Evolutionary conservation across 1,140 invertebrate genomes (phyloP).

Genomic region (Lutraria rhynchaena): DNA sequence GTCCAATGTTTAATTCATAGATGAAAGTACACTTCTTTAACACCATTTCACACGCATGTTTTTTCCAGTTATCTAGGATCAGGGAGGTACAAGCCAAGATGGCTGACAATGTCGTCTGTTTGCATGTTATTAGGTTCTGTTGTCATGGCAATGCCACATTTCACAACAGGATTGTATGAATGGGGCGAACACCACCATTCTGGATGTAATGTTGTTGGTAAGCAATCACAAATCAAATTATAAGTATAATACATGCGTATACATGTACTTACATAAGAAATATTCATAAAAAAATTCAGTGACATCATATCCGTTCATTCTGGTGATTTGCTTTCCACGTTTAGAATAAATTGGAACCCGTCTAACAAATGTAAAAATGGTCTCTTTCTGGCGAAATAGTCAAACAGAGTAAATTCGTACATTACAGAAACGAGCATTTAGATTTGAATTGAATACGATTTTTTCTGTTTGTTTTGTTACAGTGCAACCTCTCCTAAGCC

Average conservation of each 20-base stretch:
- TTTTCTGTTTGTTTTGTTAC: no score
- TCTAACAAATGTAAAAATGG: no score
- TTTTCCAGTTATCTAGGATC: slow-evolving; percentile 88
- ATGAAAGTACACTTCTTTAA: neutral
- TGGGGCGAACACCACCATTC: slow-evolving; percentile 59
- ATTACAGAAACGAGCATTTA: no score
- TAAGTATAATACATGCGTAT: neutral
- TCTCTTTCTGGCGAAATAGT: no score
- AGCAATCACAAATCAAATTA: neutral
- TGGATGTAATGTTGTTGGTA: neutral
- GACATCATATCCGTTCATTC: no score
- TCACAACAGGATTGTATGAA: slow-evolving; percentile 84
- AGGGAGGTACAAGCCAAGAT: slow-evolving; percentile 90
- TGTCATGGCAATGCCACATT: slow-evolving; percentile 96
- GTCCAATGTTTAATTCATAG: no score
- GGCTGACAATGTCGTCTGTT: slow-evolving; percentile 87
- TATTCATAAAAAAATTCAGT: neutral
- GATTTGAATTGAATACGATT: no score
- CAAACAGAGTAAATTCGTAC: no score
- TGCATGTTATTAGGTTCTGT: slow-evolving; percentile 90
- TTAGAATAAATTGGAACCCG: no score
- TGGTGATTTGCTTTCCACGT: no score
- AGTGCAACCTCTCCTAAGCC: no score
- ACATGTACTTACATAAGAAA: neutral
- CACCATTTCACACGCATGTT: neutral